Evolutionary conservation across 2,888 invertebrate species (phyloP), one percentile per base, ranked within the genome.

Genomic region (Acanthosoma haemorrhoidale): DNA sequence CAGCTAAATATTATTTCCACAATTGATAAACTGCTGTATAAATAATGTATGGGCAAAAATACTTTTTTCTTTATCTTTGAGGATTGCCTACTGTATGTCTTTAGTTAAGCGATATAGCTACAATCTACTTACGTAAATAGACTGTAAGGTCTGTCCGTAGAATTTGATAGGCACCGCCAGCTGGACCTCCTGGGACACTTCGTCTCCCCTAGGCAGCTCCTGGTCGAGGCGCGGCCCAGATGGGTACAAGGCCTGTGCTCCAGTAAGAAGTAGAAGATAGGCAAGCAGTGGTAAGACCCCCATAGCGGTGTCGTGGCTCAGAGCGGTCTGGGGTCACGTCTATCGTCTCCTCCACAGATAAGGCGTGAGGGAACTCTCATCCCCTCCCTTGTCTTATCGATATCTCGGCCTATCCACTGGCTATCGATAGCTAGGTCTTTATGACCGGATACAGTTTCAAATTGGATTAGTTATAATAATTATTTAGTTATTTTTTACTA

Each of bases 81-180:
- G n/a, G n/a, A n/a, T n/a, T n/a, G n/a, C n/a, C n/a, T n/a, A n/a
- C n/a, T n/a, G n/a, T n/a, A n/a, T n/a, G n/a, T n/a, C n/a, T n/a
- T n/a, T n/a, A n/a, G n/a, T n/a, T n/a, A n/a, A n/a, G n/a, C n/a
- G n/a, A n/a, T n/a, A n/a, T n/a, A n/a, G n/a, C n/a, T 21, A 2
- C 1, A 18, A 3, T 8, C 34, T 77, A 93, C 94, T 94, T 82
- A 96, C 95, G 81, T 85, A 94, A 77, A 95, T 83, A 36, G 86
- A 84, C 69, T 87, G 85, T 80, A 91, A 94, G 73, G 82, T 81
- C 75, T 87, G 87, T 75, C 89, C 90, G 79, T 88, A 96, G 82
- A 93, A 93, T 63, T 85, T 83, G 69, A 96, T 84, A 1, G 94
- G 92, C 38, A 88, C 87, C 77, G 83, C 83, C 2, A 93, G 83